These are phyloP conservation scores for Aphis craccivora DNA, from an alignment of 1,140 invertebrate species.

Conservation along the genomic window DNA sequence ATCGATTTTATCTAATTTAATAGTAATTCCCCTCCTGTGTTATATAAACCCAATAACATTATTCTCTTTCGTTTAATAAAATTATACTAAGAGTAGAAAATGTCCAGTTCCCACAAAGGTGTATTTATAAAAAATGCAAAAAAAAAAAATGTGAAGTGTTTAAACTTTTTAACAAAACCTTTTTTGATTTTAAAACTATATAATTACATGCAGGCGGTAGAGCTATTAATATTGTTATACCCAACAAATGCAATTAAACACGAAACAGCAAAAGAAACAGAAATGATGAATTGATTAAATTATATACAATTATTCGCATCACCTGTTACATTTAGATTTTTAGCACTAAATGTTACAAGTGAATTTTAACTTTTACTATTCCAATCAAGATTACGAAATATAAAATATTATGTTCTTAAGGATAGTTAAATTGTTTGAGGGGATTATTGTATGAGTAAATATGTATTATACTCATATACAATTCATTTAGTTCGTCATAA, in stretches of 20 bases:
- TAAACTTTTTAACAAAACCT: neutral
- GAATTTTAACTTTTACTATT: neutral
- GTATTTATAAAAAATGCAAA: neutral
- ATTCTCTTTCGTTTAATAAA: neutral
- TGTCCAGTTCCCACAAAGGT: neutral
- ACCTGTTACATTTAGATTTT: neutral
- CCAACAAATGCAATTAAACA: neutral
- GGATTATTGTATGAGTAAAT: no score
- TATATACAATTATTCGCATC: neutral
- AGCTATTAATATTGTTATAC: neutral
- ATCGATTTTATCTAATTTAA: neutral
- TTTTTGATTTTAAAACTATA: neutral
- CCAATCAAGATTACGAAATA: neutral
- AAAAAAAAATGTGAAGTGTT: neutral
- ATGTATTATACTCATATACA: neutral
- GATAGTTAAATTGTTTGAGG: neutral
- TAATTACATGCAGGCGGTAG: neutral
- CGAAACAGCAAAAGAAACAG: no score
- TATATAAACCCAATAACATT: neutral
- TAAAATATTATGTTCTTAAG: neutral
- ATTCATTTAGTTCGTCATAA: no score
- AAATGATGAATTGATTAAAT: neutral
- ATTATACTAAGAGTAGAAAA: neutral
- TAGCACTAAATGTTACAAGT: neutral
- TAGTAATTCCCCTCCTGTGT: neutral